Evolutionary conservation across 2,888 invertebrate genomes (phyloP).

Genomic region (Eupeodes latifasciatus): DNA sequence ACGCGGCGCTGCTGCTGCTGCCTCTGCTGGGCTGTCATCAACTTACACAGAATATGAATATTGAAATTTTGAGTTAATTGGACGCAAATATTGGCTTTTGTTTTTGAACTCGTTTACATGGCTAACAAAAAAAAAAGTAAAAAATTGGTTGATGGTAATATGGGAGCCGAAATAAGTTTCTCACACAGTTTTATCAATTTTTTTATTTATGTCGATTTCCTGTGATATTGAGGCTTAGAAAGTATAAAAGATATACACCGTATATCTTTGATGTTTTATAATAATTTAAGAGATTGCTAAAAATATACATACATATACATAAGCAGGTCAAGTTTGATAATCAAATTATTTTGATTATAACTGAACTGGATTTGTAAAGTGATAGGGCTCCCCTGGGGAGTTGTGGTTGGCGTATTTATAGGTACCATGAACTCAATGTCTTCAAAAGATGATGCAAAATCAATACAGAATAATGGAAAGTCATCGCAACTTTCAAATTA

Average conservation of each 20-base stretch:
- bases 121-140: constrained; percentile 28
- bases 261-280: not conserved
- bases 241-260: not conserved
- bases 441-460: no score
- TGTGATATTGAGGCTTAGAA: constrained; percentile 26
- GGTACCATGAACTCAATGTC: no score
- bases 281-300: constrained; percentile 9
- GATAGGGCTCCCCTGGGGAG: no score
- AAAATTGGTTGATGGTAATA: not conserved
- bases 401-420: no score
- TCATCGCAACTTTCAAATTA: no score
- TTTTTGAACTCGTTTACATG: constrained; percentile 43
- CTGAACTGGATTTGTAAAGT: no score
- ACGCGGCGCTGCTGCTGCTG: no score
- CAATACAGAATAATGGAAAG: no score
- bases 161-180: constrained; percentile 40
- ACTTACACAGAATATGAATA: constrained; percentile 62
- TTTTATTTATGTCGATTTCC: constrained; percentile 18
- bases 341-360: not conserved
- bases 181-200: constrained; percentile 1
- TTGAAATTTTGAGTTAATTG: constrained; percentile 63
- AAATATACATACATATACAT: not conserved
- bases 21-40: no score
- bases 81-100: constrained; percentile 61
- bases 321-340: constrained; percentile 6